phyloP scores from a whole-genome alignment of 35 echinoderm and acorn worm genomes.

The Amphiura filiformis region DNA sequence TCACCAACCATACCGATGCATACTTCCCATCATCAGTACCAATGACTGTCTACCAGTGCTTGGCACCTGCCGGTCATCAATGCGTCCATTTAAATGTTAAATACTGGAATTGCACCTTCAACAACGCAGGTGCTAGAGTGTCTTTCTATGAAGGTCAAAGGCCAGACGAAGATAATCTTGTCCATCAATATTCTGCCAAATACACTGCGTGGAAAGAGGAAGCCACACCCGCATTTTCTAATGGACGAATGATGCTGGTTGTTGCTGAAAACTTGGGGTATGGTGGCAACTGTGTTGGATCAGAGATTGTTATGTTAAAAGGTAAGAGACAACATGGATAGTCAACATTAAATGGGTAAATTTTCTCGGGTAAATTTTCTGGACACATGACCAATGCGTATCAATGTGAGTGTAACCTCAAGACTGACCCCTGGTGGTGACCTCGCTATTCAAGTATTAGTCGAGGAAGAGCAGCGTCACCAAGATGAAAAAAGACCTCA shows the following conservation, averaged over 20 bases:
- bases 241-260: not conserved
- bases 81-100: not conserved
- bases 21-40: not conserved
- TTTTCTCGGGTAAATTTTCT: too few species aligned
- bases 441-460: too few species aligned
- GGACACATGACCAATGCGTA: too few species aligned
- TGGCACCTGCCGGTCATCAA: not conserved
- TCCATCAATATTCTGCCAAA: not conserved
- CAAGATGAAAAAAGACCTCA: too few species aligned
- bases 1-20: not conserved
- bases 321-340: too few species aligned
- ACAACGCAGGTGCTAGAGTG: not conserved
- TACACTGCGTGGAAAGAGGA: not conserved
- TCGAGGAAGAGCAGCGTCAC: too few species aligned
- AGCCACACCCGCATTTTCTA: not conserved
- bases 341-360: too few species aligned
- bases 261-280: not conserved
- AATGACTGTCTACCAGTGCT: not conserved
- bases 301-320: not conserved
- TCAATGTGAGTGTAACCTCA: too few species aligned
- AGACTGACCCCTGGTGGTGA: too few species aligned
- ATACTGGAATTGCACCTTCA: slow-evolving; percentile 1
- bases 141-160: not conserved
- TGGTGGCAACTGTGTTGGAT: not conserved
- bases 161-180: not conserved